A percentile compares a stretch with the other conserved stretches of the same genome.
Conservation (phyloP, 2,888 invertebrate species). For the Brenthis daphne region DNA sequence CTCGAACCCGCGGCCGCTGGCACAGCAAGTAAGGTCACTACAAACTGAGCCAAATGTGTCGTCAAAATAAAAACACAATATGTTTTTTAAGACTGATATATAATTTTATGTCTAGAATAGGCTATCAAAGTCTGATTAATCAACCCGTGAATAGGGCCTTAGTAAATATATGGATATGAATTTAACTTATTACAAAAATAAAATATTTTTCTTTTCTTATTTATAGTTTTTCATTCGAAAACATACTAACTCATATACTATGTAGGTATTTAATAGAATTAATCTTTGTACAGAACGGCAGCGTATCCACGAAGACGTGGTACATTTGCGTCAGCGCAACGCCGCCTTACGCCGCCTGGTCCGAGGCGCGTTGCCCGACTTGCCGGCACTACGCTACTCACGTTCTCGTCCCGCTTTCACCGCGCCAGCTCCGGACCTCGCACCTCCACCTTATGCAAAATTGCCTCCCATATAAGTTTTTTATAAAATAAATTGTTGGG, state of each 20-base stretch:
- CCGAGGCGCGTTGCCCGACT: conserved; percentile 80
- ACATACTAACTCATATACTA: not conserved
- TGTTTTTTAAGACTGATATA: no score
- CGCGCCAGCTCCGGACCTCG: conserved; percentile 53
- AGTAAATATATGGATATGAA: no score
- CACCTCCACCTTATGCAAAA: conserved; percentile 44
- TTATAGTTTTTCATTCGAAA: no score
- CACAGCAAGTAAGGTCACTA: no score
- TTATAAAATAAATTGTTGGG: not conserved
- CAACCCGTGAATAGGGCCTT: no score
- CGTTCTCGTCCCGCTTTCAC: conserved; percentile 51
- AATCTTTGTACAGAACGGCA: conserved; percentile 81
- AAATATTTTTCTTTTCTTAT: no score
- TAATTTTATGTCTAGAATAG: no score
- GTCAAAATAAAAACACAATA: no score
- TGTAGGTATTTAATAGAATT: not conserved
- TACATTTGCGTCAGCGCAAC: conserved; percentile 85
- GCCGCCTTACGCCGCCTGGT: conserved; percentile 85
- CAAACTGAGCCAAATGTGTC: no score
- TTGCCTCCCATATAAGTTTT: conserved; percentile 62
- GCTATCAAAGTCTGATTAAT: no score
- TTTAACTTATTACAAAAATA: no score
- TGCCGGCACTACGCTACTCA: conserved; percentile 50
- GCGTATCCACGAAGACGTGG: conserved; percentile 84
- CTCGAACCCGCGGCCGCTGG: no score